Evolutionary conservation across 2,888 invertebrate species (phyloP).

Genomic region (Cabera pusaria): DNA sequence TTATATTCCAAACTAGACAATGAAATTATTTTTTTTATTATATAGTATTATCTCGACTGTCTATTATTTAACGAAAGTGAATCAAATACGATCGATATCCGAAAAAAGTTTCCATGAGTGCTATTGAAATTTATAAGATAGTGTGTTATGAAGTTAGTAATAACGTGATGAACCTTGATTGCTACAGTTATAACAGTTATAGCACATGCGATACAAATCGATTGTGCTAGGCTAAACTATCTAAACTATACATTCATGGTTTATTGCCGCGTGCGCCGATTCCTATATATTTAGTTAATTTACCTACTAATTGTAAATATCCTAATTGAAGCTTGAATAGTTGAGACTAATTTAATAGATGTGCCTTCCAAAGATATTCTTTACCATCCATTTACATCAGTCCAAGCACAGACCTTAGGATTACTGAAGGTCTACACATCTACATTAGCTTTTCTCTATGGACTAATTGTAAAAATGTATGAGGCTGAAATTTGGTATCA

Average conservation of each 20-base stretch:
- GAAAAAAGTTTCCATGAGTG: too few species aligned
- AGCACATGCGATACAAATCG: slow-evolving; percentile 1
- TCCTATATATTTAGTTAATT: slow-evolving; percentile 5
- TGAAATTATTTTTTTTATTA: slow-evolving; percentile 3
- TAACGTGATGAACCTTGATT: too few species aligned
- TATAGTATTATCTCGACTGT: too few species aligned
- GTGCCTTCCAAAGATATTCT: slow-evolving; percentile 66
- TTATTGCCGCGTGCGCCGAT: background rate
- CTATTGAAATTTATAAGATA: too few species aligned
- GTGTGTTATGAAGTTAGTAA: too few species aligned
- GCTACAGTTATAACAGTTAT: slow-evolving; percentile 2
- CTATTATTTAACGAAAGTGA: background rate
- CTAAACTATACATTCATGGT: slow-evolving; percentile 1
- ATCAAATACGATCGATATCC: background rate
- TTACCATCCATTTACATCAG: slow-evolving; percentile 68
- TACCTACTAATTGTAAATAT: slow-evolving; percentile 28
- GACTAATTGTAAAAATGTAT: too few species aligned
- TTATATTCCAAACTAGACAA: slow-evolving; percentile 1
- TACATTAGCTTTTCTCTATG: too few species aligned
- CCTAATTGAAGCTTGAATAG: slow-evolving; percentile 37
- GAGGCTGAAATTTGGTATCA: too few species aligned
- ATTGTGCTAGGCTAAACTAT: background rate
- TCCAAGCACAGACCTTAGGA: slow-evolving; percentile 40
- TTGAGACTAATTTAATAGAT: slow-evolving; percentile 51
- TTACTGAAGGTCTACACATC: too few species aligned